These are phyloP conservation scores for Pristiophorus japonicus DNA, from an alignment of 2,113 vertebrate genomes.

Conservation along the genomic window DNA sequence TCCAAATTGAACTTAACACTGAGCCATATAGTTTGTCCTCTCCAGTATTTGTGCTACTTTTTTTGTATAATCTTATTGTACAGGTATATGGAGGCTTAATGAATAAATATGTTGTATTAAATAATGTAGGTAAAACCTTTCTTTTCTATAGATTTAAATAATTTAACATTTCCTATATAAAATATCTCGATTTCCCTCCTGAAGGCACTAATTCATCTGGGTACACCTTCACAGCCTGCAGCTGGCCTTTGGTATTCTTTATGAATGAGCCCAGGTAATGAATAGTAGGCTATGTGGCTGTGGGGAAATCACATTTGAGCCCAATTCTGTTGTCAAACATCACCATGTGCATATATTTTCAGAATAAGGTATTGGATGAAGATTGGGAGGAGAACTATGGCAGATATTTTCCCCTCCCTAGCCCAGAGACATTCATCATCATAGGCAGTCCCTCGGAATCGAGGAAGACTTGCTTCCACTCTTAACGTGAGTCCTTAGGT, in stretches of 20 bases:
- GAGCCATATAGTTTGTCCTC: neutral
- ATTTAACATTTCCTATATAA: too few relatives aligned
- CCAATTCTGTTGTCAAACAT: neutral
- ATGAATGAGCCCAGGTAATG: neutral
- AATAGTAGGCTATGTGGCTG: neutral
- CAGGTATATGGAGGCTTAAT: neutral
- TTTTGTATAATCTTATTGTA: neutral
- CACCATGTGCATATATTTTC: neutral
- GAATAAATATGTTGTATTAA: conserved; percentile 9
- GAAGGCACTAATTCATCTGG: too few relatives aligned
- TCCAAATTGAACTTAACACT: neutral
- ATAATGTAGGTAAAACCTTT: conserved; percentile 11
- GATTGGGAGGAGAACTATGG: neutral
- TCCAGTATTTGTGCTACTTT: neutral
- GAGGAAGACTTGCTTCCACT: too few relatives aligned
- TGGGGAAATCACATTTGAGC: neutral
- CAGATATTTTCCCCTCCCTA: neutral
- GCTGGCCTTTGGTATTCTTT: neutral
- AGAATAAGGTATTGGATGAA: neutral
- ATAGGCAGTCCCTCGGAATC: too few relatives aligned
- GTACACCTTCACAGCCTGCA: too few relatives aligned
- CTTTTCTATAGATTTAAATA: too few relatives aligned
- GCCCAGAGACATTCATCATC: too few relatives aligned
- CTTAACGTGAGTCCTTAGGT: too few relatives aligned
- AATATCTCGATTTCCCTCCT: too few relatives aligned